Percentiles rank a stretch among this genome's conserved stretches.
These are phyloP conservation scores for Limenitis camilla DNA, from an alignment of 2,888 invertebrate genomes.

Conservation along the genomic window DNA sequence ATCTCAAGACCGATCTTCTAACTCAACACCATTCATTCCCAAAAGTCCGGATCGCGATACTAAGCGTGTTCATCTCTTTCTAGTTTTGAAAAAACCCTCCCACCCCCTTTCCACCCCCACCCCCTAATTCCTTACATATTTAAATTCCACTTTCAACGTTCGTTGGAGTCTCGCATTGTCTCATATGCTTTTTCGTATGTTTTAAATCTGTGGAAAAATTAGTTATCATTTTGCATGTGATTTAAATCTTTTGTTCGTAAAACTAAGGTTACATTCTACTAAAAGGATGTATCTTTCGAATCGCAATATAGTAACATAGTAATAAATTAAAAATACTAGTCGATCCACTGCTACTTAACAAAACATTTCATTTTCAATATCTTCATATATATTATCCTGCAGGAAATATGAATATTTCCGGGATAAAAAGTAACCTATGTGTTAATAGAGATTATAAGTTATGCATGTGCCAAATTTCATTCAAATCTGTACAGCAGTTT, in stretches of 20 bases:
- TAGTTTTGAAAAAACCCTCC: conserved; percentile 67
- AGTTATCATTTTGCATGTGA: conserved; percentile 1
- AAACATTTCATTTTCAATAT: no score
- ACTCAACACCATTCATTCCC: conserved; percentile 27
- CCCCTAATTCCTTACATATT: conserved; percentile 75
- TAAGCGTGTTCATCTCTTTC: conserved; percentile 74
- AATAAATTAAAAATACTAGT: no score
- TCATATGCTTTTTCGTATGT: conserved; percentile 55
- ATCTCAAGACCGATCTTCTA: conserved; percentile 46
- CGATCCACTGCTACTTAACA: no score
- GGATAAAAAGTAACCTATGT: no score
- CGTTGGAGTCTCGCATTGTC: conserved; percentile 66
- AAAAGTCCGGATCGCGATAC: conserved; percentile 65
- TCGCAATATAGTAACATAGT: no score
- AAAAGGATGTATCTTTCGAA: neutral
- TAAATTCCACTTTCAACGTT: conserved; percentile 71
- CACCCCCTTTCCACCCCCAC: conserved; percentile 32
- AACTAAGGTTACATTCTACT: neutral
- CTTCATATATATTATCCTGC: no score
- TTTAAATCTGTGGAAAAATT: conserved; percentile 28
- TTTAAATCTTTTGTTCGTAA: neutral
- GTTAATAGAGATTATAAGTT: no score
- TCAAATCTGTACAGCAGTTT: no score
- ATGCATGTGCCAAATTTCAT: no score
- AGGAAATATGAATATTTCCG: no score